Evolutionary conservation across 2,888 invertebrate species (phyloP), one percentile per base, ranked within the genome.

Genomic region (Gortyna flavago): DNA sequence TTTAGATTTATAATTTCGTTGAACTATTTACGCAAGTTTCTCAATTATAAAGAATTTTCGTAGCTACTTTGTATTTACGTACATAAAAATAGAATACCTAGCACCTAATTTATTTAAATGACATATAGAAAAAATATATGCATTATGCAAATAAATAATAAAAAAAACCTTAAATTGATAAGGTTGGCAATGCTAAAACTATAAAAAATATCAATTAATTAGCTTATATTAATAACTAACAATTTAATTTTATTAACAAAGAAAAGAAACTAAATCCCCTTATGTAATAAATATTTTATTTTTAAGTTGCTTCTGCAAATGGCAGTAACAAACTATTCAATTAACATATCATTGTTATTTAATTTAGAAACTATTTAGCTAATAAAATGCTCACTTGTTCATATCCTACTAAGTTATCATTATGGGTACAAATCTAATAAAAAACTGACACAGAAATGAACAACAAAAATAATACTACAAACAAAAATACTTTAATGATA

Each of bases 401-500:
- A 83, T 80, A 71, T 21, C 72, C 71, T 79, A 81, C 68, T 72
- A 79, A 66, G 51, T 78, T 81, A 81, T 48, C 75, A 80, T 68
- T 82, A 85, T 81, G 86, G 75, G 74, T 87, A 88, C 76, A 80
- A 85, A 81, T 83, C 80, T 80, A 82, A 73, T 79, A 82, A 85
- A 57, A 78, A 78, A 75, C 75, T 76, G 79, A 77, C 74, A 80
- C 78, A 72, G 68, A 81, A 84, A 85, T 81, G 80, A 83, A 89
- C 82, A 84, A 88, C 86, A 87, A 89, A 87, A 83, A 88, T 87
- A 88, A 87, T 90, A 89, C 86, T 87, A 88, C 79, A 85, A 88
- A 87, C 78, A 88, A 90, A 88, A 91, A 90, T 90, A 92, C 85
- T 92, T 89, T 89, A 91, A 89, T 91, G 90, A 91, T 92, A 92